Evolutionary conservation across 2,888 invertebrate genomes (phyloP), one percentile per base, ranked within the genome.

Genomic region (Ephialtes manifestator): DNA sequence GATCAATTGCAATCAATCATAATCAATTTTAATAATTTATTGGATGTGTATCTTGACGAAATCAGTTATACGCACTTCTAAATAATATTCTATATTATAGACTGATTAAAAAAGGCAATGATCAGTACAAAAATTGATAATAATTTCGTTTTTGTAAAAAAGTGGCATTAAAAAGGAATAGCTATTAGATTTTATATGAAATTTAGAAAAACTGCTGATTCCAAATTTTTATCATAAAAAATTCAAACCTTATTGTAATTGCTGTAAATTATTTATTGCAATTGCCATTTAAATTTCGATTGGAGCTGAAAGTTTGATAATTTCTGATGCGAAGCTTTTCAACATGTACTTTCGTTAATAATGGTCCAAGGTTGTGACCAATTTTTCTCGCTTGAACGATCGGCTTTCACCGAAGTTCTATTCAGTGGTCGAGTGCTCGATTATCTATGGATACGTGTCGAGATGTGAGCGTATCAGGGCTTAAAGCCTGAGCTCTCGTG

Each of bases 381-480:
- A 58, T 28, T 58, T 58, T 20, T 11, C 24, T 55, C 55, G 55
- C 24, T 28, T 13, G 28, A 28, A 13, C 58, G 58, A 28, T 58
- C 28, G 58, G 15, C 24, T 58, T 13, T 58, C 58, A 15, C 28
- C 58, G 58, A 58, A 63, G 63, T n/a, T 48, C 68, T 48, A 11
- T 48, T 5, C 7, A 51, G 28, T 68, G 24, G 7, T 65, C n/a
- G 31, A 51, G 48, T 48, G 24, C 48, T 51, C 51, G 24, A 51
- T 70, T 70, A 70, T 51, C 68, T 48, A 28, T 63, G 63, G 39
- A 48, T 68, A 28, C 4, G 48, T 48, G 28, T 68, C 28, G 8
- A 28, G 48, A 51, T 48, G 48, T 7, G 68, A 31, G 13, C 13
- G 58, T 58, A 28, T 58, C 58, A 28, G 58, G 58, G 58, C 13